Base-by-base conservation (phyloP, 2,797 vertebrate species). In the Myripristis murdjan region DNA sequence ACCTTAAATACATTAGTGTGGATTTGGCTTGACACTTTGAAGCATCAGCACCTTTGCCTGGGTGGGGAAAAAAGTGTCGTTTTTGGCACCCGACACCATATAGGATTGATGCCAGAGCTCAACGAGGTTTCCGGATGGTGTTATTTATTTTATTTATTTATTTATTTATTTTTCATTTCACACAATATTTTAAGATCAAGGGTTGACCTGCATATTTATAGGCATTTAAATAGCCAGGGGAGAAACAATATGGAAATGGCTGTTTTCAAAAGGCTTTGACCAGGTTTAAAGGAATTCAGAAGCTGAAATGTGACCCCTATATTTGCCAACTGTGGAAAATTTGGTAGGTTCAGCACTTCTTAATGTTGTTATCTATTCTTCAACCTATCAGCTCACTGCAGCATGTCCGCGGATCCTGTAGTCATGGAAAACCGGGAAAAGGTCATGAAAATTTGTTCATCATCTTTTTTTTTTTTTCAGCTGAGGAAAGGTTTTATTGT, bases 1-100 rank as follows among this genome's bases (percentile, higher is more conserved):
- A 92, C 91, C 91, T 91, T 89, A 91, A 91, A 89, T 78, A 87
- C 83, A 85, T 91, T 88, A 94, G 77, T 60, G 84, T 72, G 84
- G 84, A 94, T 94, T 90, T 65, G 73, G 62, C 75, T 75, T 89
- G 90, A 89, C 90, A 91, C 91, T 93, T 92, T 91, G 85, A 93
- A 91, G 91, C 84, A 92, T 94, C 92, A 93, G 93, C 91, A 91
- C 83, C 86, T 94, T 91, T 87, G 79, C 57, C 69, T 70, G 65
- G 75, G 70, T 73, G 58, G 54, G 37, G 60, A 46, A n/a, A 80
- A 83, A 79, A 69, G 81, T 88, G 89, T 82, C 85, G 79, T 78
- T 89, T 87, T 86, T 89, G 88, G 86, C 82, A 79, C 73, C 49
- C 23, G 1, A 33, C 52, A 52, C 56, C 55, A 6, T 1, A 39